Evolutionary conservation across 1,140 invertebrate species (phyloP).

Genomic region (Drosophila ogumai): DNA sequence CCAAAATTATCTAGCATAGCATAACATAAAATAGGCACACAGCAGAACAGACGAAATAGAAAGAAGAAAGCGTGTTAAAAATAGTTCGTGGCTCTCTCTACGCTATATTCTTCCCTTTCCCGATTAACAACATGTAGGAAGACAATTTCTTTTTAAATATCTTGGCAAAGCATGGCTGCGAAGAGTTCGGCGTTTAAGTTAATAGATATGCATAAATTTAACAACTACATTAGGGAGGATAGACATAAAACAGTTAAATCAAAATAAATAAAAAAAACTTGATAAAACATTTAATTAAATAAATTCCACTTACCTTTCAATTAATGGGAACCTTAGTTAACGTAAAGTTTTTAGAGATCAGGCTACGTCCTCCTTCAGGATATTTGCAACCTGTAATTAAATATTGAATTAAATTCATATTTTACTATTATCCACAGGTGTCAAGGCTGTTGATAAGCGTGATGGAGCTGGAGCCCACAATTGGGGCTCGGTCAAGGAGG

Average conservation of each 20-base stretch:
- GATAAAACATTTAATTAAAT: background rate
- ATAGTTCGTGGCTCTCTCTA: constrained; percentile 65
- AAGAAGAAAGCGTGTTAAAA: constrained; percentile 70
- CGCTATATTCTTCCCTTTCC: constrained; percentile 13
- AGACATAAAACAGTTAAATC: background rate
- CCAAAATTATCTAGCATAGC: constrained; percentile 59
- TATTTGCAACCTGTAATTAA: background rate
- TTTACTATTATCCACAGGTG: constrained; percentile 86
- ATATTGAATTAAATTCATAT: background rate
- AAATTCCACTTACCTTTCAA: background rate
- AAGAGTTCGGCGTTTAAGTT: background rate
- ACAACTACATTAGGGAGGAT: too few species aligned
- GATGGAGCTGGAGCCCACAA: constrained; percentile 97
- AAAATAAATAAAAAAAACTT: too few species aligned
- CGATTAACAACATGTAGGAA: constrained; percentile 11
- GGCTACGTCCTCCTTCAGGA: background rate
- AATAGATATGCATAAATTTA: background rate
- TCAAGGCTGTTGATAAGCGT: constrained; percentile 96
- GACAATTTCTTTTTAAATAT: constrained; percentile 1
- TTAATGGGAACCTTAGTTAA: background rate
- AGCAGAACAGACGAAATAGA: constrained; percentile 13
- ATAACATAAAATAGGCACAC: constrained; percentile 18
- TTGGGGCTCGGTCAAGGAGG: constrained; percentile 97
- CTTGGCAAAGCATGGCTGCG: constrained; percentile 4
- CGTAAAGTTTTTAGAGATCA: background rate